Percentiles rank a stretch among this genome's conserved stretches.
Conservation (phyloP, 1,140 invertebrate genomes). For the Triops cancriformis region DNA sequence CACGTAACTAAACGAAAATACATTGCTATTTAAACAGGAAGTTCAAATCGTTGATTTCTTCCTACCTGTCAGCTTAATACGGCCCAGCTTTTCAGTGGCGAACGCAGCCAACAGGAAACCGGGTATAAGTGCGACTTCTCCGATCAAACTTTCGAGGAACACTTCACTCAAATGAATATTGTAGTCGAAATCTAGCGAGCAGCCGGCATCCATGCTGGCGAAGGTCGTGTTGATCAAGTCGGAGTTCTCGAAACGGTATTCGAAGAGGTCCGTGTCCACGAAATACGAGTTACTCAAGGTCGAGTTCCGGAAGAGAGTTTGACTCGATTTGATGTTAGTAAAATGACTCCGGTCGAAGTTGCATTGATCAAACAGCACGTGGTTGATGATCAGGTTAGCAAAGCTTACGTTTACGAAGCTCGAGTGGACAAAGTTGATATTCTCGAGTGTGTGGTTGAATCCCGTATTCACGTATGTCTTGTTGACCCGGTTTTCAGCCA, state of each 20-base stretch:
- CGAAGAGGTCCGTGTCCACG: constrained; percentile 37
- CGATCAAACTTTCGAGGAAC: constrained; percentile 37
- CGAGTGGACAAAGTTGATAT: constrained; percentile 33
- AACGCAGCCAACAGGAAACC: constrained; percentile 44
- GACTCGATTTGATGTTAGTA: constrained; percentile 35
- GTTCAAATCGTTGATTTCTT: neutral
- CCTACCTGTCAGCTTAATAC: constrained; percentile 44
- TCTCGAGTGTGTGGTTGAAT: constrained; percentile 34
- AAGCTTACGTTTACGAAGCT: constrained; percentile 34
- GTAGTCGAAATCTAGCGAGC: constrained; percentile 37
- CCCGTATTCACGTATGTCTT: constrained; percentile 3
- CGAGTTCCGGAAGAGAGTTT: constrained; percentile 35
- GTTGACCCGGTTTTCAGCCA: constrained; percentile 22
- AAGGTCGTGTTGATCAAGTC: constrained; percentile 33
- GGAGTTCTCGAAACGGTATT: constrained; percentile 36
- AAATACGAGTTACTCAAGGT: constrained; percentile 33
- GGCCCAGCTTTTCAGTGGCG: constrained; percentile 43
- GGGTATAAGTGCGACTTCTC: constrained; percentile 40
- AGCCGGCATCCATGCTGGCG: constrained; percentile 32
- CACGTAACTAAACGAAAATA: constrained; percentile 37
- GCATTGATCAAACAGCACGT: constrained; percentile 36
- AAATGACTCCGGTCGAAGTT: constrained; percentile 34
- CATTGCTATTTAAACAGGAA: neutral
- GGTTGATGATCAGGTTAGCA: constrained; percentile 34
- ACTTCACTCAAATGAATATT: constrained; percentile 37